These are phyloP conservation scores for Prionchulus punctatus DNA, from an alignment of 2,888 invertebrate genomes.

Conservation along the genomic window DNA sequence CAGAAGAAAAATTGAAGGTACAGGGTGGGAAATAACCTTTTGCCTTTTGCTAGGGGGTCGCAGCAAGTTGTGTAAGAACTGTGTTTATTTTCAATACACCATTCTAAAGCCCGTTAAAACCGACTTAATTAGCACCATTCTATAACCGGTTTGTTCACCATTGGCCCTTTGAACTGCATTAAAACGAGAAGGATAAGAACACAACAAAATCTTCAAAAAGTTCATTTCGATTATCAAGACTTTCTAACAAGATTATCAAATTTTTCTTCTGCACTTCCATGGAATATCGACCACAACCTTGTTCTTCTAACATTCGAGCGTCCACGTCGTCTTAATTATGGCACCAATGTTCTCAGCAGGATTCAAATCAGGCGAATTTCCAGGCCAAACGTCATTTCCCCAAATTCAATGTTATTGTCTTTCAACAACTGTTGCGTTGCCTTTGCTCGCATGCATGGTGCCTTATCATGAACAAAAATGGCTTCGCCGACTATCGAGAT, in stretches of 20 bases:
- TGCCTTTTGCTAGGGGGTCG: not conserved
- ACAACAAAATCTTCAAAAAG: not conserved
- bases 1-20: too few relatives aligned
- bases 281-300: not conserved
- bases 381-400: conserved; percentile 4
- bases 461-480: conserved; percentile 3
- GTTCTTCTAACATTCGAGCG: conserved; percentile 1
- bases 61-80: not conserved
- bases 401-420: not conserved
- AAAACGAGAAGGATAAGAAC: not conserved
- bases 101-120: too few relatives aligned
- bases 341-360: conserved; percentile 4
- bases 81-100: too few relatives aligned
- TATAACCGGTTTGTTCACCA: not conserved
- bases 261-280: not conserved
- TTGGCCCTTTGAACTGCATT: not conserved
- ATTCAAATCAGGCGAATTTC: conserved; percentile 4
- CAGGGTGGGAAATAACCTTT: not conserved
- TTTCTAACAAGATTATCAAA: not conserved
- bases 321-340: conserved; percentile 3
- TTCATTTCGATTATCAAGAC: not conserved
- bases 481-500: not conserved
- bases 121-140: too few relatives aligned
- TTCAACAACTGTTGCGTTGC: not conserved
- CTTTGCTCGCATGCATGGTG: too few relatives aligned